Percentiles rank a stretch among this genome's conserved stretches.
phyloP scores from a whole-genome alignment of 2,888 invertebrate species.

The Tiphia femorata region DNA sequence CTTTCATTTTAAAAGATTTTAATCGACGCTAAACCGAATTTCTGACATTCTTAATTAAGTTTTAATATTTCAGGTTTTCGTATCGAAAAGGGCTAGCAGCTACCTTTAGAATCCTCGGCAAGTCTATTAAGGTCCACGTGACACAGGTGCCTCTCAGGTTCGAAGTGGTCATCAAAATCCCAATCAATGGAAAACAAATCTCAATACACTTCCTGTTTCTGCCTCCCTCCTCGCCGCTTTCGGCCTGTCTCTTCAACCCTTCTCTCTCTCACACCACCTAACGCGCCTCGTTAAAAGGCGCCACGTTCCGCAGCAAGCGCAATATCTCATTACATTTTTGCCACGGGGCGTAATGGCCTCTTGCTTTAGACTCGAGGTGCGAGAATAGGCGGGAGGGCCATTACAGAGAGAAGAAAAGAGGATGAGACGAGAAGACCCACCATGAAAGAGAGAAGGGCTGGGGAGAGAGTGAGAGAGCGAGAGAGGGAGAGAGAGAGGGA shows the following conservation, averaged over 20 bases:
- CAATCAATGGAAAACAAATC: too few species aligned
- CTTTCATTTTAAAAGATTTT: too few species aligned
- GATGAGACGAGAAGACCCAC: background rate
- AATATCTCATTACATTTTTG: slow-evolving; percentile 53
- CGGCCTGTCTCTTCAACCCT: background rate
- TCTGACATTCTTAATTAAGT: too few species aligned
- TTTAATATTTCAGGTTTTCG: too few species aligned
- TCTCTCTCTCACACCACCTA: slow-evolving; percentile 12
- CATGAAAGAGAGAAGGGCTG: background rate
- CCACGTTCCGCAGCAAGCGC: slow-evolving; percentile 34
- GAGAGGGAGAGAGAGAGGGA: too few species aligned
- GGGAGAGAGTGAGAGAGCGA: background rate
- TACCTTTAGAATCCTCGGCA: too few species aligned
- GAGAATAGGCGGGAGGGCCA: background rate
- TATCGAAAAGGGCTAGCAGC: too few species aligned
- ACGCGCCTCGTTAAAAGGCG: slow-evolving; percentile 41
- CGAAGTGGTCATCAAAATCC: too few species aligned
- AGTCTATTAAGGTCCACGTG: too few species aligned
- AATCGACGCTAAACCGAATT: too few species aligned
- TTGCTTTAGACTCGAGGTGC: slow-evolving; percentile 51
- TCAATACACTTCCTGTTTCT: background rate
- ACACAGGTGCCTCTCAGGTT: too few species aligned
- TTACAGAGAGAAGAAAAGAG: background rate
- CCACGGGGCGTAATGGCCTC: slow-evolving; percentile 51
- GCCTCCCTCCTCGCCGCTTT: background rate